Evolutionary conservation across 2,113 vertebrate species (phyloP), one percentile per base, ranked within the genome.

Genomic region (Oxyruncus cristatus): DNA sequence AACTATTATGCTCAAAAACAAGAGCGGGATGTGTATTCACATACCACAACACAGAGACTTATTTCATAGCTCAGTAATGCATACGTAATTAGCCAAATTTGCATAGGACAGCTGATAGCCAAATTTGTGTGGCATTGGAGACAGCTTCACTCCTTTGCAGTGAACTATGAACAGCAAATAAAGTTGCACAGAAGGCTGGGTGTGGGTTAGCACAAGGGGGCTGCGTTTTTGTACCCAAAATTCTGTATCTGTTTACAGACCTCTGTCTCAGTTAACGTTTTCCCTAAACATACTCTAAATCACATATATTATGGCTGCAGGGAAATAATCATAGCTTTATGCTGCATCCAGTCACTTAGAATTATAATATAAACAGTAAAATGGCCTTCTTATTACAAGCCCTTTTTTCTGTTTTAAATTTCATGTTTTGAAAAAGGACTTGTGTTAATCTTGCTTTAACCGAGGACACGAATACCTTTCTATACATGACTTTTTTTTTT

Each of bases 1-100:
- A 97, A 94, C 92, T 79, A 66, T 97, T 89, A 85, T 90, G 77
- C 93, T 97, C 82, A 77, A 88, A 96, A 97, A 95, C 74, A 83
- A 97, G 97, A 96, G 89, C 49, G 78, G 86, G 75, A 97, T 95
- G 55, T 71, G 87, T 93, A 72, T 88, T 96, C 94, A 74, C 85
- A 85, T 91, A 65, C 84, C 89, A 84, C 77, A 83, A 93, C 95
- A 92, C 87, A 70, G 53, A 85, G 95, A 79, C 95, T 95, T 94
- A 93, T 85, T 96, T 95, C 92, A 66, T 93, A 93, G 94, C 92
- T 96, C 65, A 68, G 87, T 80, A 92, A 74, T 86, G 83, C 79
- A 79, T 76, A 72, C 55, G 56, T 97, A 95, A 89, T 94, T 59
- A 47, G 47, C 9, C n/a, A n/a, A 75, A 94, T 97, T 95, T 97